Evolutionary conservation across 2,113 vertebrate species (phyloP), one percentile per base, ranked within the genome.

Genomic region (Tringa solitaria): DNA sequence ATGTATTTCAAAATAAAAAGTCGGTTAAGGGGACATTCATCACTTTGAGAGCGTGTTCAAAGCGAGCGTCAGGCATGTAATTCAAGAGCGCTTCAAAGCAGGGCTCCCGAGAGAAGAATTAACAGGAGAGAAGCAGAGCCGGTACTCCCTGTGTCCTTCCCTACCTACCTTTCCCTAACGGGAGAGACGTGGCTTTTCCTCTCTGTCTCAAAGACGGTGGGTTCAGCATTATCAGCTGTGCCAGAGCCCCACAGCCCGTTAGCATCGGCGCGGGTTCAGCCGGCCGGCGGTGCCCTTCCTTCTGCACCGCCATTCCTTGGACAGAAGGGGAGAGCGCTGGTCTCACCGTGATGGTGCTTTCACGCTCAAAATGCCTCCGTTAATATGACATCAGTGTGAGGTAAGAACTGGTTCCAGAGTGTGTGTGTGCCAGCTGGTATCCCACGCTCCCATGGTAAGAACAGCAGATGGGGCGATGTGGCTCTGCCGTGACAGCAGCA

Each of bases 1-100:
- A 97, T 81, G 91, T 95, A 94, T 97, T 96, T 94, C 77, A 89
- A 86, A 95, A 94, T 96, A 92, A 96, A 90, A 95, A 97, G 93
- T 84, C 61, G 8, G 56, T 95, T 94, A 97, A 96, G 54, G 69
- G 50, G 63, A 95, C 95, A 97, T 96, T 96, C 91, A 97, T 97
- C 93, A 96, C 46, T 94, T 68, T 90, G 90, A 97, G 65, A 96
- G 86, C 84, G 10, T 96, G 97, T 96, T 98, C 96, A 96, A 93
- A 97, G 76, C 4, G 14, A 60, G 50, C 85, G 94, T 97, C 96
- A 96, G 86, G 84, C 72, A 4, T 90, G 89, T 97, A 98, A 97
- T 97, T 97, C 89, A 97, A 97, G 94, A 96, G 81, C 11, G 3
- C 89, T 96, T 97, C 89, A 81, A 96, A 97, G 88, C 2, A 86